phyloP scores from a whole-genome alignment of 2,113 vertebrate genomes.

The Mola mola region DNA sequence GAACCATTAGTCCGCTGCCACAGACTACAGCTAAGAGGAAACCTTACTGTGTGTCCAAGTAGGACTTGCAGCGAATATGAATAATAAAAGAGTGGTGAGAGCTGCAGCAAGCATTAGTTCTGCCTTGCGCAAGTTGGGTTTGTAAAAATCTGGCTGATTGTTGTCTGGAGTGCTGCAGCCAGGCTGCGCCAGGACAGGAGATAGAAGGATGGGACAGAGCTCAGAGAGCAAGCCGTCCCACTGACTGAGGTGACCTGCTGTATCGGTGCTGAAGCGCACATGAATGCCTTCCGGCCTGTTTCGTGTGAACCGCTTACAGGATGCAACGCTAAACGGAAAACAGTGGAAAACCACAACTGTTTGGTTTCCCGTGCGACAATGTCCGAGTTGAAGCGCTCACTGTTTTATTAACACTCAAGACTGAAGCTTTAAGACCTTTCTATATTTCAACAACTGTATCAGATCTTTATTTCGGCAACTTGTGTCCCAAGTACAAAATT shows the following conservation, averaged over 20 bases:
- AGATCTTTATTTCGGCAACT: too few relatives aligned
- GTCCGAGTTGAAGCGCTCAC: too few relatives aligned
- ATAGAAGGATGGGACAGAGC: constrained; percentile 38
- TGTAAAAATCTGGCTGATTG: constrained; percentile 55
- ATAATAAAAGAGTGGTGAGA: constrained; percentile 56
- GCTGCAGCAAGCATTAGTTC: constrained; percentile 49
- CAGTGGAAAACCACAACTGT: constrained; percentile 69
- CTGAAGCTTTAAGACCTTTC: too few relatives aligned
- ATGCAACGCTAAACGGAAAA: constrained; percentile 64
- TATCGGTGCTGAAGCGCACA: constrained; percentile 51
- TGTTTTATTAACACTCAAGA: too few relatives aligned
- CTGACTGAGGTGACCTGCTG: constrained; percentile 21
- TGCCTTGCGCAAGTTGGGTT: constrained; percentile 20
- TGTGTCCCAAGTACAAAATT: too few relatives aligned
- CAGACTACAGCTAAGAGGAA: constrained; percentile 24
- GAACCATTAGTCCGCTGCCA: constrained; percentile 36
- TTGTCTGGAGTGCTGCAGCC: constrained; percentile 42
- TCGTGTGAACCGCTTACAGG: constrained; percentile 72
- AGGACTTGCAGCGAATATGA: constrained; percentile 52
- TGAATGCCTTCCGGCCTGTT: constrained; percentile 67
- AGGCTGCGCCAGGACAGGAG: constrained; percentile 33
- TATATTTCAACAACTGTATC: too few relatives aligned
- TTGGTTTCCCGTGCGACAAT: constrained; percentile 70
- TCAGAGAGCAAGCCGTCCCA: constrained; percentile 25
- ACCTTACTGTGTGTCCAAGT: constrained; percentile 41